Base-by-base conservation (phyloP, 2,888 invertebrate species). In the Plebejus melissa region DNA sequence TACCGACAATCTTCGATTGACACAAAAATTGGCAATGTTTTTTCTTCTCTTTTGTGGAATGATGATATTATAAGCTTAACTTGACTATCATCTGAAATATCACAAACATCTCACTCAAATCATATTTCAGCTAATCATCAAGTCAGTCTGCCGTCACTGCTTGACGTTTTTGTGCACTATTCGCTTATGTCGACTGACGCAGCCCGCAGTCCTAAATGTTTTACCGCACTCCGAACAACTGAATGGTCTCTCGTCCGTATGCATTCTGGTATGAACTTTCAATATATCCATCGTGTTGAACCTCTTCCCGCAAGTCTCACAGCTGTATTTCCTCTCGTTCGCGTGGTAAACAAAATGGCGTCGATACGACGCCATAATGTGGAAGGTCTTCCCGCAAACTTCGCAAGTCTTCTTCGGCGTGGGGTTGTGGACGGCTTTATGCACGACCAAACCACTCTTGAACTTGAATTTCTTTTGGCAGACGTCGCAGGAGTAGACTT, bases 281-380 rank as follows among this genome's bases (percentile, higher is more conserved):
- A 95, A 82, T 36, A 94, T 94, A 75, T 94, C 94, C 41, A 90
- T 82, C 3, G 94, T 94, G 75, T 94, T 94, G 78, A 94, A 95
- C 9, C 94, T 84, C 79, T 94, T 94, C 0, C 94, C 93, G 78
- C 94, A 94, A 0, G 94, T 90, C 5, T 91, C 90, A 77, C 94
- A 94, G 6, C 87, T 88, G 80, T 88, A 92, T 70, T 92, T 94
- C 80, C 94, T 88, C 80, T 94, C 94, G 76, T 94, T 94, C 1
- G 94, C 94, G 82, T 94, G 94, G 77, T 94, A 94, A 0, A 91
- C 89, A 77, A 87, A 90, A 78, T 95, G 95, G 38, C 94, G 85
- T 32, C 90, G 86, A 74, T 94, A 93, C 79, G 94, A 93, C 4
- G 93, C 90, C 72, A 94, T 80, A 22, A 94, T 88, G 78, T 93